Evolutionary conservation across 2,888 invertebrate genomes (phyloP), one percentile per base, ranked within the genome.

Genomic region (Acanthacorydalis orientalis): DNA sequence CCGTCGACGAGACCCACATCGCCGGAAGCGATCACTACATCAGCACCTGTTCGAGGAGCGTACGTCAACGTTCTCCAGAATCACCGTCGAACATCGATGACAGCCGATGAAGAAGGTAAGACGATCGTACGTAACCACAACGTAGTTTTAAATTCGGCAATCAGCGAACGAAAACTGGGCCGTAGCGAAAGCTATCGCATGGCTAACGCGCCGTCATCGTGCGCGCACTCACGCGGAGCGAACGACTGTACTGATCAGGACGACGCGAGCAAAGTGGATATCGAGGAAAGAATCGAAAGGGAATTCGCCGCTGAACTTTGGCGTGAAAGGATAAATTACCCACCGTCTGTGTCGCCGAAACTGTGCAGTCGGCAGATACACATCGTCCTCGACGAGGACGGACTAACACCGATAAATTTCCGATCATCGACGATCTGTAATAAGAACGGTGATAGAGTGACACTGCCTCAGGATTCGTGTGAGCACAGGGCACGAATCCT

Each of bases 141-240:
- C 60, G 56, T 54, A 53, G 55, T 50, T 64, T 63, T 55, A 57
- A 56, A 51, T 58, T 7, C 61, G 61, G 49, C 66, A 56, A 55
- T 23, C n/a, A 12, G 47, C 40, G 35, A 56, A 56, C 44, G 31
- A 23, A 77, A 76, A 67, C 70, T 87, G 43, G 84, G 83, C 64
- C 79, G 88, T 50, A 85, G 84, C 62, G 84, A 88, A 63, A 88
- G 87, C 65, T 88, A 88, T 61, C 78, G 85, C 53, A 73, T 83
- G 64, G 88, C 88, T 12, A 87, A 87, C 65, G 78, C 77, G 54
- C 77, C 78, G 23, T 72, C 78, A 52, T 72, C 42, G 4, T n/a
- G n/a, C 14, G 7, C 37, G n/a, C 7, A 12, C 6, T n/a, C 7
- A 6, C n/a, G 37, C n/a, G 12, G 7, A 6, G 7, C 37, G 14